Base-by-base conservation (phyloP, 2,113 vertebrate genomes). In the Cynoglossus semilaevis region DNA sequence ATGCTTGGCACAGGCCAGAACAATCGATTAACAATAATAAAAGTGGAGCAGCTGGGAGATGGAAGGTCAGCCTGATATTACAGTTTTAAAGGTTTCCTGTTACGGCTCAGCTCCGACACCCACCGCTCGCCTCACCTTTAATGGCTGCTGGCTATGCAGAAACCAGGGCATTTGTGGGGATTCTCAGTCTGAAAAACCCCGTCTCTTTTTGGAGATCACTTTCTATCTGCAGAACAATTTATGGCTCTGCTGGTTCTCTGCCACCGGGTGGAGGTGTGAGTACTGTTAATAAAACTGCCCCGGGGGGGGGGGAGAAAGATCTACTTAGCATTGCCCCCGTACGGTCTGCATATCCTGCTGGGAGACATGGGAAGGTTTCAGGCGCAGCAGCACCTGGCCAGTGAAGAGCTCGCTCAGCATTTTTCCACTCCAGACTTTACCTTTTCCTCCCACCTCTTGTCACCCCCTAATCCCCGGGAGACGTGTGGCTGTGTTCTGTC, bases 1-100 rank as follows among this genome's bases (percentile, higher is more conserved):
- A 67, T 51, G 58, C 82, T 74, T 86, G 74, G 82, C 76, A 74
- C 61, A 36, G 49, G 60, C 64, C 74, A 67, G 73, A 79, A 84
- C 64, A 77, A 83, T 79, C 85, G 81, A 84, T 87, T 85, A 84
- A 81, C 79, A 81, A 85, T 79, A 83, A 85, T 85, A 86, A 81
- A 82, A 55, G 56, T 58, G 11, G 69, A 73, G 79, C 58, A 22
- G 73, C 74, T 15, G 41, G 76, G 74, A 77, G 84, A 80, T 61
- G 53, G 79, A 88, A 88, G 84, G 85, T 87, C 87, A 85, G 72
- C 53, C 69, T 70, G 72, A 81, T 85, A 84, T 85, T 82, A 84
- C 69, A 62, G 72, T 81, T 81, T 82, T 88, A 85, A 85, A 82
- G 81, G 83, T 85, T 87, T 86, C 82, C 87, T 72, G 82, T 85